Evolutionary conservation across 2,797 vertebrate species (phyloP), one percentile per base, ranked within the genome.

Genomic region (Taeniopygia guttata): DNA sequence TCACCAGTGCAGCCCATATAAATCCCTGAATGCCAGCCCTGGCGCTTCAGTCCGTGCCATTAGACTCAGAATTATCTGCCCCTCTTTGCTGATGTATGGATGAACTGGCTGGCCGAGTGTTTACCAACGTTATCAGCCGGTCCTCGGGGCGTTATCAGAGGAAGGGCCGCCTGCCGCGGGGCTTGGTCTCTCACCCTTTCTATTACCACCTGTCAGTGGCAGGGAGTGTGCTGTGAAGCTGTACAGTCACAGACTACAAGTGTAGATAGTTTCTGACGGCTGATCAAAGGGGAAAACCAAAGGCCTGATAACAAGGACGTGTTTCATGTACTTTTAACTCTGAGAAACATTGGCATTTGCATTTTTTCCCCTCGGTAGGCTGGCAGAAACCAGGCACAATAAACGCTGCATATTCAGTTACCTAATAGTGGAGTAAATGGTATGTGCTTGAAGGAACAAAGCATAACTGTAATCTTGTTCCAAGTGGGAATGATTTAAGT

Each of bases 151-250:
- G 93, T 98, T 99, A 99, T 98, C 98, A 97, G 97, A 97, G 97
- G 97, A 97, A 98, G 97, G 98, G 97, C 97, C 98, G 98, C 98
- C 98, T 97, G 98, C 98, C 96, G 97, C 70, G 76, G 97, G 97
- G 96, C 98, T 94, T 82, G 97, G 97, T 97, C 98, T 98, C 97
- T 98, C 98, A 98, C 98, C 98, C 98, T 98, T 98, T 98, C 98
- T 98, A 98, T 98, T 98, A 98, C 98, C 97, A 98, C 98, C 98
- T 98, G 98, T 99, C 99, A 99, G 98, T 98, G 98, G 98, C 97
- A 92, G 94, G 91, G 97, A 98, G 99, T 98, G 97, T 98, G 97
- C 76, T 45, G 97, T 98, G 99, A 99, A 91, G 97, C 96, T 98
- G 97, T 95, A 97, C 98, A 98, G 98, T 96, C 97, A 96, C 89